A percentile compares a stretch with the other conserved stretches of the same genome.
Conservation (phyloP, 1,140 invertebrate genomes). For the Dreissena rostriformis region DNA sequence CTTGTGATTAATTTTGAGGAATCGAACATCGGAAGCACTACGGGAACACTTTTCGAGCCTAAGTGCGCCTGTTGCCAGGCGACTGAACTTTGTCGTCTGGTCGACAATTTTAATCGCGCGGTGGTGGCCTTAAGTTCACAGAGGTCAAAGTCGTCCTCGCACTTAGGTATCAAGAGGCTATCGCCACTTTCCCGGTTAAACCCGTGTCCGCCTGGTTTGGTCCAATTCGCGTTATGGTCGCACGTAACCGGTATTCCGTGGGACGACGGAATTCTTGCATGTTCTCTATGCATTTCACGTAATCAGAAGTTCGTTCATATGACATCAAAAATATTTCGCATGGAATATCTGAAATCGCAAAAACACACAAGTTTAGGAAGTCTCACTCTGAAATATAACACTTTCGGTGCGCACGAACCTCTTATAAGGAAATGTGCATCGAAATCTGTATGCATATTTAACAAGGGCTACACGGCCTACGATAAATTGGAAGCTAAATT, state of each 20-base stretch:
- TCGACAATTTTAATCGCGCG: slow-evolving; percentile 49
- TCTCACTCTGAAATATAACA: too few relatives aligned
- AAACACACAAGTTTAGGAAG: too few relatives aligned
- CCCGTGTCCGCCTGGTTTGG: not conserved
- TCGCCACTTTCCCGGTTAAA: not conserved
- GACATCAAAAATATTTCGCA: slow-evolving; percentile 32
- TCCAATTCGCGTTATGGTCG: slow-evolving; percentile 38
- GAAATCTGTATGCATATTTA: too few relatives aligned
- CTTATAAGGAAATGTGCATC: too few relatives aligned
- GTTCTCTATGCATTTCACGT: slow-evolving; percentile 10
- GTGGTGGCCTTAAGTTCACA: slow-evolving; percentile 59
- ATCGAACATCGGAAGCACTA: slow-evolving; percentile 41
- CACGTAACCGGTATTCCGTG: slow-evolving; percentile 39
- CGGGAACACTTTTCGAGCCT: slow-evolving; percentile 13
- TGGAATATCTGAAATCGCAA: not conserved
- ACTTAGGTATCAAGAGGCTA: not conserved
- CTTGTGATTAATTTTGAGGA: not conserved
- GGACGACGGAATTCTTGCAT: slow-evolving; percentile 62
- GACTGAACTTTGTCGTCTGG: slow-evolving; percentile 61
- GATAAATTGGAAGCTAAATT: too few relatives aligned
- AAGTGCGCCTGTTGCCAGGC: slow-evolving; percentile 66
- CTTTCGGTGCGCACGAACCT: too few relatives aligned
- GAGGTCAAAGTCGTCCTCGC: slow-evolving; percentile 60
- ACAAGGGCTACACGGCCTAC: too few relatives aligned
- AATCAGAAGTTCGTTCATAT: slow-evolving; percentile 3